Base-by-base conservation (phyloP, 2,888 invertebrate species). In the Acrobasis suavella region DNA sequence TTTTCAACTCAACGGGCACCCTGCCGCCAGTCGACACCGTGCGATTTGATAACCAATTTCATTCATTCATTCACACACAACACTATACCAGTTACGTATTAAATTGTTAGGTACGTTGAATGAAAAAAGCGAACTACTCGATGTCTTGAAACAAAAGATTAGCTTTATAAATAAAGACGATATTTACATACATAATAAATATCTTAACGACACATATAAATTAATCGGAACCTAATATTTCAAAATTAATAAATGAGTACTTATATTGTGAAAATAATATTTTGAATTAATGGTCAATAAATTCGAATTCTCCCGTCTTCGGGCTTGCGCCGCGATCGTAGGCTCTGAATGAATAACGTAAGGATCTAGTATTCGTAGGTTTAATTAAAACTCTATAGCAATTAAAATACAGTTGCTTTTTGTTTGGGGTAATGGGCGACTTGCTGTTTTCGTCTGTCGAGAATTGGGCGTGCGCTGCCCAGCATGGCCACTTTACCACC, bases 221-320 rank as follows among this genome's bases (percentile, higher is more conserved):
- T 92, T 91, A 91, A 91, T 92, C 91, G 91, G 90, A 90, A 91
- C 91, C 89, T 92, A 91, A 92, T 92, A 92, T 91, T 91, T 92
- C 91, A 91, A 92, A 92, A 92, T 92, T 92, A 92, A 92, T 92
- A 91, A 92, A 92, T 92, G 91, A 91, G 91, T 91, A 91, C 91
- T 92, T 91, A 92, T 91, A 91, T 92, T 92, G 91, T 92, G 91
- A 92, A 92, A 91, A 92, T 91, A 92, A 91, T 92, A 92, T 92
- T 92, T 91, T 91, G 91, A 91, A 91, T 92, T 91, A 91, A 92
- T 91, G 92, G 92, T 91, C 91, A 89, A 92, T 92, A 92, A 92
- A 92, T 91, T 91, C 91, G 89, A 91, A 91, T 91, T 91, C 91
- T 88, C 91, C 89, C 90, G 91, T 92, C 92, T 89, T 89, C 91